Percentiles rank a stretch among this genome's conserved stretches.
phyloP scores from a whole-genome alignment of 2,888 invertebrate species.

The Pyrrhosoma nymphula region DNA sequence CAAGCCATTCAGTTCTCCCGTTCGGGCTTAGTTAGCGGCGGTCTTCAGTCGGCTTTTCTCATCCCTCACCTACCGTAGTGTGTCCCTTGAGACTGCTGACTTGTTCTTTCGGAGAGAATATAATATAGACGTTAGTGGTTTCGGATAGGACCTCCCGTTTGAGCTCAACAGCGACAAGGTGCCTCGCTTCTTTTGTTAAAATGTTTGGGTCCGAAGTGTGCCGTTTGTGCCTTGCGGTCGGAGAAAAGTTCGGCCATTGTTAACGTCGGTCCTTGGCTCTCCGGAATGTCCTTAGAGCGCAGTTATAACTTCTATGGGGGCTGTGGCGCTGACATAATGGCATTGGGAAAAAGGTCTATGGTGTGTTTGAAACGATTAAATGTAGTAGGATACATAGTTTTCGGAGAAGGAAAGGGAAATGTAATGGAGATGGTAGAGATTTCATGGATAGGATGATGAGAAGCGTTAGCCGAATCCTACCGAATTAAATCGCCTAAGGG shows the following conservation, averaged over 20 bases:
- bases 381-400: too few relatives aligned
- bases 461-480: too few relatives aligned
- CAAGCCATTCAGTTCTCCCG: constrained; percentile 21
- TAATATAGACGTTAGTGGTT: neutral
- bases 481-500: too few relatives aligned
- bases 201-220: neutral
- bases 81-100: neutral
- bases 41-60: neutral
- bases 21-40: constrained; percentile 1
- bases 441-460: too few relatives aligned
- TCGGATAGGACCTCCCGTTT: neutral
- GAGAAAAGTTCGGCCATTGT: neutral
- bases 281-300: too few relatives aligned
- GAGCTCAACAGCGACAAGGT: neutral
- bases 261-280: too few relatives aligned
- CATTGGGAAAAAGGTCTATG: too few relatives aligned
- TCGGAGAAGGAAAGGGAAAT: too few relatives aligned
- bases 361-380: too few relatives aligned
- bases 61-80: neutral
- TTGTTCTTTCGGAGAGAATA: neutral
- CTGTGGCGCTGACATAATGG: too few relatives aligned
- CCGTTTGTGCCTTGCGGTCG: neutral
- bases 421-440: too few relatives aligned
- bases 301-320: too few relatives aligned
- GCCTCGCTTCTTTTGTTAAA: neutral